Percentiles rank a stretch among this genome's conserved stretches.
phyloP scores from a whole-genome alignment of 2,113 vertebrate species.

The Pygoscelis antarcticus region DNA sequence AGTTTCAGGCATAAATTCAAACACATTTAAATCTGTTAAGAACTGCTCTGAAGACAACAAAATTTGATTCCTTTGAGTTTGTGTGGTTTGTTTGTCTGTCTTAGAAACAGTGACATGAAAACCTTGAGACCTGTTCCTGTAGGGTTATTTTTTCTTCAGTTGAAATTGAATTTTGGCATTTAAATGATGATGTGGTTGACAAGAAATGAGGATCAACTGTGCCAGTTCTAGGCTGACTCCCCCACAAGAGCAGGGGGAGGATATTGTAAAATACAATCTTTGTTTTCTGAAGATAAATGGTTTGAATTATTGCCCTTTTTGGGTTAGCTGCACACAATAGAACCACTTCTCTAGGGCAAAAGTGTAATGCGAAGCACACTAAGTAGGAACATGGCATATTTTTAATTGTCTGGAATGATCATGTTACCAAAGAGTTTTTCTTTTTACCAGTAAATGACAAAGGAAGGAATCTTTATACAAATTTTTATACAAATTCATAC shows the following conservation, averaged over 20 bases:
- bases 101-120: background rate
- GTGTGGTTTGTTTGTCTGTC: background rate
- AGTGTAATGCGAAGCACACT: background rate
- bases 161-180: background rate
- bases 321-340: background rate
- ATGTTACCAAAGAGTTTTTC: background rate
- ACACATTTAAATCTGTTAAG: background rate
- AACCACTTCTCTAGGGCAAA: background rate
- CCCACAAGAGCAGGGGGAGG: background rate
- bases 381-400: background rate
- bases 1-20: background rate
- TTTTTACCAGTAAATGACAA: background rate
- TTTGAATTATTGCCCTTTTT: conserved; percentile 7
- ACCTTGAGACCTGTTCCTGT: background rate
- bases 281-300: conserved; percentile 37
- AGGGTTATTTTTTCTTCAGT: background rate
- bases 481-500: background rate
- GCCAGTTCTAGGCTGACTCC: background rate
- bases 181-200: background rate
- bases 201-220: background rate
- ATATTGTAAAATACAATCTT: background rate
- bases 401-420: background rate
- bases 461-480: background rate
- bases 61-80: background rate
- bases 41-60: background rate